phyloP scores from a whole-genome alignment of 2,888 invertebrate genomes.

The Lottia scabra region DNA sequence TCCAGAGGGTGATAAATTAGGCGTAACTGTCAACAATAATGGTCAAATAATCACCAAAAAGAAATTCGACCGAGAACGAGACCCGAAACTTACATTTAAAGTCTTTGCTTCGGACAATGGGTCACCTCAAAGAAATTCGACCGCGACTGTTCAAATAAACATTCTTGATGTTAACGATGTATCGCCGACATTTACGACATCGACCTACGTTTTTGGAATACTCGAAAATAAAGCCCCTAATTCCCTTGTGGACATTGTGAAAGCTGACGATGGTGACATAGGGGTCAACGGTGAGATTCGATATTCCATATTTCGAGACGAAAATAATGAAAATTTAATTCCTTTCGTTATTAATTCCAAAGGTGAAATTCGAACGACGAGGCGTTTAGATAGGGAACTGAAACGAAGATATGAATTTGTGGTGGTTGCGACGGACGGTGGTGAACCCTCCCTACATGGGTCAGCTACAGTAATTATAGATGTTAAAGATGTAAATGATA shows the following conservation, averaged over 20 bases:
- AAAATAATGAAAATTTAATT: constrained; percentile 23
- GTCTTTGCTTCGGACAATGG: constrained; percentile 46
- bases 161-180: constrained; percentile 50
- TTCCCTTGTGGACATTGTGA: constrained; percentile 39
- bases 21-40: constrained; percentile 43
- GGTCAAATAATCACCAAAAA: constrained; percentile 49
- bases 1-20: constrained; percentile 25
- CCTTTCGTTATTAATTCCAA: constrained; percentile 44
- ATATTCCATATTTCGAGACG: constrained; percentile 26
- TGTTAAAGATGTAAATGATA: constrained; percentile 55
- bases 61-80: constrained; percentile 47
- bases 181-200: constrained; percentile 39
- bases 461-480: constrained; percentile 43
- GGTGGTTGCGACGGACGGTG: constrained; percentile 49
- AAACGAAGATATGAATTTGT: constrained; percentile 40
- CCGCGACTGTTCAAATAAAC: constrained; percentile 35
- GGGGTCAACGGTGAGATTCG: constrained; percentile 35
- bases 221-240: constrained; percentile 39
- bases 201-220: constrained; percentile 37
- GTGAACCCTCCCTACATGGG: constrained; percentile 44
- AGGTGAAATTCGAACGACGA: constrained; percentile 41
- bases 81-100: constrained; percentile 37
- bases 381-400: constrained; percentile 50
- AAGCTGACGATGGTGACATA: constrained; percentile 42
- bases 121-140: constrained; percentile 28